phyloP scores from a whole-genome alignment of 2,113 vertebrate genomes.

The Alligator sinensis region DNA sequence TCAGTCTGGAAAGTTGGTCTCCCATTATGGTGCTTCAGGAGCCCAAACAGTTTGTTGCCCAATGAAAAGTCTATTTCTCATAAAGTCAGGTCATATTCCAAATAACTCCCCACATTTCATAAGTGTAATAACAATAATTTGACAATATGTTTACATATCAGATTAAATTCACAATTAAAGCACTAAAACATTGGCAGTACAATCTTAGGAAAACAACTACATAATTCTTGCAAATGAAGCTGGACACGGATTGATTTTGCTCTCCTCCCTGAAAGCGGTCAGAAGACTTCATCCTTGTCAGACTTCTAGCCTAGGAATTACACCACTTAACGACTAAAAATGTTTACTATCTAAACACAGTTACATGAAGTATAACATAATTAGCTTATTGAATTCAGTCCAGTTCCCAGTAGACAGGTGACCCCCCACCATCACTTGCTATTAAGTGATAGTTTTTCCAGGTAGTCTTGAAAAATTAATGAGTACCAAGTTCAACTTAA shows the following conservation, averaged over 20 bases:
- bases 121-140: too few relatives aligned
- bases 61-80: neutral
- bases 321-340: neutral
- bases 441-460: neutral
- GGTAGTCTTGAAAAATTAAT: neutral
- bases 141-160: neutral
- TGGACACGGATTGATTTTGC: neutral
- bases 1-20: neutral
- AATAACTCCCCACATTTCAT: too few relatives aligned
- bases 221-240: neutral
- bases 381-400: neutral
- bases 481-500: accelerated
- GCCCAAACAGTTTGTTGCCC: neutral
- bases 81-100: neutral
- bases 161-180: neutral
- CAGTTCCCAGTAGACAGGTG: neutral
- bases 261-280: neutral
- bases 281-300: neutral
- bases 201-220: neutral
- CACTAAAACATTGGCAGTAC: neutral
- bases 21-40: neutral
- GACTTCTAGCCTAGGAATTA: neutral
- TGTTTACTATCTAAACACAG: neutral
- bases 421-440: neutral
- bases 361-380: neutral